A percentile compares a stretch with the other conserved stretches of the same genome.
Evolutionary conservation across 37 sponge, comb jelly and placozoan genomes (phyloP).

Genomic region (Spongia lamella): DNA sequence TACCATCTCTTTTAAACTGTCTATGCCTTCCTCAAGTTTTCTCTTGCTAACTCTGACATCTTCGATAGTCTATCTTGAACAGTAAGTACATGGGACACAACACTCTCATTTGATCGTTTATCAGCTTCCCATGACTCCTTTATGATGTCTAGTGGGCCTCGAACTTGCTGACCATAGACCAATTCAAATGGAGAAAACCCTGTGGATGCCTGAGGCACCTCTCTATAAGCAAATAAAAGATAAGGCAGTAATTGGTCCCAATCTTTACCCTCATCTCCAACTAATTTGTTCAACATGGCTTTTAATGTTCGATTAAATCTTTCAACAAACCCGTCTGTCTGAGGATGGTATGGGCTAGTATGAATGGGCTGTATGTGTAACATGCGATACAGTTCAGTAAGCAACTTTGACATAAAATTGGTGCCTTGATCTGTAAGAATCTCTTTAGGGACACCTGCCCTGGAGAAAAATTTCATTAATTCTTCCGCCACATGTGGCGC

Average conservation of each 20-base stretch:
- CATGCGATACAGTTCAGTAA: constrained; percentile 36
- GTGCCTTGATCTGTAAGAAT: constrained; percentile 61
- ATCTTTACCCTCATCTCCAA: constrained; percentile 22
- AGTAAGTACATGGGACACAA: constrained; percentile 28
- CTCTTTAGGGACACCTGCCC: constrained; percentile 55
- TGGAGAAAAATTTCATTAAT: constrained; percentile 35
- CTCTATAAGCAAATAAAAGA: constrained; percentile 57
- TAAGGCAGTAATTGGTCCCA: constrained; percentile 53
- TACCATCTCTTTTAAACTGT: constrained; percentile 30
- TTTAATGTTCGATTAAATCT: constrained; percentile 50
- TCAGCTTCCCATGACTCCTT: constrained; percentile 42
- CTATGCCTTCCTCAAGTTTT: constrained; percentile 35
- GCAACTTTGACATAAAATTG: constrained; percentile 40
- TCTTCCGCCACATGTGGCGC: constrained; percentile 53
- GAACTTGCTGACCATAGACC: constrained; percentile 38
- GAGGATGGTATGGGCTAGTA: constrained; percentile 45
- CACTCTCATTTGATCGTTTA: constrained; percentile 9
- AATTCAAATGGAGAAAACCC: constrained; percentile 68
- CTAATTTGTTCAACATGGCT: constrained; percentile 29
- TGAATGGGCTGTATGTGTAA: constrained; percentile 17
- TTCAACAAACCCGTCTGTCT: constrained; percentile 46
- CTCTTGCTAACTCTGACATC: constrained; percentile 16
- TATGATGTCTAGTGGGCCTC: constrained; percentile 54
- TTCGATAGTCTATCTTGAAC: constrained; percentile 14
- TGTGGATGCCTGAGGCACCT: too few relatives aligned